These are phyloP conservation scores for Anhinga anhinga DNA, from an alignment of 2,113 vertebrate species.

Conservation along the genomic window DNA sequence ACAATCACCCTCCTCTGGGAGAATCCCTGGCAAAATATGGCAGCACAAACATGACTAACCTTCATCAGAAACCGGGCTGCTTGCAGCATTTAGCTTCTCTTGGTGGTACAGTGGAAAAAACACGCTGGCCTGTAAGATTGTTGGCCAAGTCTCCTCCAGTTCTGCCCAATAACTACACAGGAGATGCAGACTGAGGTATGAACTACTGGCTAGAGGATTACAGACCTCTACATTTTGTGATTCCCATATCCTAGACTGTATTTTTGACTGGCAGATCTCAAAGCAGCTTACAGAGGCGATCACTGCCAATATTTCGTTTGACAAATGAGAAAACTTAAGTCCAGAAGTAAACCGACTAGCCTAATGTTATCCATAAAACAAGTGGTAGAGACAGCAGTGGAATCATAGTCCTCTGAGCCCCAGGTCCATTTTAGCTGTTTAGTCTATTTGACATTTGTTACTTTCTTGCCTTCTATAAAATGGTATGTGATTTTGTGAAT, in stretches of 20 bases:
- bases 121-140: background rate
- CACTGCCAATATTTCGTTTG: background rate
- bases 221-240: background rate
- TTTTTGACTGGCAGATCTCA: background rate
- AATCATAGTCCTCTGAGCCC: background rate
- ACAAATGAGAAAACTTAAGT: background rate
- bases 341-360: background rate
- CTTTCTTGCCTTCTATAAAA: background rate
- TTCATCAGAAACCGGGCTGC: background rate
- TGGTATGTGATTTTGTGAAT: background rate
- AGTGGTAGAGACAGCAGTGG: background rate
- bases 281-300: background rate
- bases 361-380: background rate
- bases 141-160: background rate
- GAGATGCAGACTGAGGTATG: background rate
- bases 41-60: background rate
- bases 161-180: background rate
- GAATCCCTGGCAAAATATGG: background rate
- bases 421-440: background rate
- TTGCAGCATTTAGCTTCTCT: background rate
- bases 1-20: background rate
- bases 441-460: background rate
- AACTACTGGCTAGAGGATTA: background rate
- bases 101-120: background rate
- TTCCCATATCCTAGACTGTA: background rate